These are phyloP conservation scores for Cristatella mucedo DNA, from an alignment of 2,888 invertebrate genomes.

Conservation along the genomic window DNA sequence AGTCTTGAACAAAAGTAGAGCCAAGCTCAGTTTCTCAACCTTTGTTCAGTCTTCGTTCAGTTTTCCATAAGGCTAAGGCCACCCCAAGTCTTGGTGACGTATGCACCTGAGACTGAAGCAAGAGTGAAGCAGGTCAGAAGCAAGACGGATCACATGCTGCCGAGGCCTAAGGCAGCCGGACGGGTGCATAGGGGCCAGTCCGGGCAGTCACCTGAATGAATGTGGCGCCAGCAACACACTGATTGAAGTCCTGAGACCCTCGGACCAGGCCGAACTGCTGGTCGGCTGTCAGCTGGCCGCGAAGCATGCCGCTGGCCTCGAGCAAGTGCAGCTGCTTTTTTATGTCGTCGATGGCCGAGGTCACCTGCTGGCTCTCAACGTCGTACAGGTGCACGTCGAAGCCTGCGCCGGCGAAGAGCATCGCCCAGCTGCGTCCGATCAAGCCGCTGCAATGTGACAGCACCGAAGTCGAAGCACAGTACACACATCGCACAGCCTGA, in stretches of 20 bases:
- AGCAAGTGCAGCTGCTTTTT: constrained; percentile 43
- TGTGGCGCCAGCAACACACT: constrained; percentile 54
- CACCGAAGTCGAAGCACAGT: neutral
- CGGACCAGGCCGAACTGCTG: constrained; percentile 60
- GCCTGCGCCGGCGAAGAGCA: constrained; percentile 71
- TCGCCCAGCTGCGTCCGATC: constrained; percentile 84
- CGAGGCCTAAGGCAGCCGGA: too few species aligned
- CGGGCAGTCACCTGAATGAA: constrained; percentile 43
- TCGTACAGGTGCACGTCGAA: constrained; percentile 72
- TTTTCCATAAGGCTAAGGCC: too few species aligned
- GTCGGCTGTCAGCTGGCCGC: constrained; percentile 53
- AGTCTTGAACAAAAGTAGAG: too few species aligned
- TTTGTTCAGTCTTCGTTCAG: too few species aligned
- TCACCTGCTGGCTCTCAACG: constrained; percentile 1
- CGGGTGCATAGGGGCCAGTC: too few species aligned
- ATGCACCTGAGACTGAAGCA: too few species aligned
- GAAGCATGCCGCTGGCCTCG: constrained; percentile 45
- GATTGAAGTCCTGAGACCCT: constrained; percentile 52
- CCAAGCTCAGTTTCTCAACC: too few species aligned
- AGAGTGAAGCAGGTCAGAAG: too few species aligned
- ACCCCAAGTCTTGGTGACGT: too few species aligned
- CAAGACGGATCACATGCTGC: too few species aligned
- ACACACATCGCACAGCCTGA: too few species aligned
- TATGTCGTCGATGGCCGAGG: constrained; percentile 48
- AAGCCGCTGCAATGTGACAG: constrained; percentile 51